Evolutionary conservation across 2,113 vertebrate species (phyloP).

Genomic region (Ciconia boyciana): DNA sequence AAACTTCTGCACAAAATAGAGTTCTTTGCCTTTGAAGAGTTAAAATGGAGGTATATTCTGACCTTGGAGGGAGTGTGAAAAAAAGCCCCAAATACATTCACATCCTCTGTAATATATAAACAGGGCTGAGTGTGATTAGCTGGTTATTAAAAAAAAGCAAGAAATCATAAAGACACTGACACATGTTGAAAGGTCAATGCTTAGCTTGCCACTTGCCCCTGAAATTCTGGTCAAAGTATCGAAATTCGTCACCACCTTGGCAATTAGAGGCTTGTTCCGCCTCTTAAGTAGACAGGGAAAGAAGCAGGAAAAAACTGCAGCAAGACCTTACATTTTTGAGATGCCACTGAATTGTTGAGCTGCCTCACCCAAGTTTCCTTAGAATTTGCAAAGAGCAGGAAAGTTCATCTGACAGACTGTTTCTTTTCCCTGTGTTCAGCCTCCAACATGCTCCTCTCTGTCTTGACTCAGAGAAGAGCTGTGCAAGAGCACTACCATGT

Average conservation of each 20-base stretch:
- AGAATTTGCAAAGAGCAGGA: not conserved
- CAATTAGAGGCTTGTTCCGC: not conserved
- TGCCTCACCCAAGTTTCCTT: constrained; percentile 27
- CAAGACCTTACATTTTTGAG: constrained; percentile 48
- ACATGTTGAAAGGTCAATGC: not conserved
- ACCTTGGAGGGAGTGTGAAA: not conserved
- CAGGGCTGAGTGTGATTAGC: not conserved
- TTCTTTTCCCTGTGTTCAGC: not conserved
- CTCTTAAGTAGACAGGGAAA: not conserved
- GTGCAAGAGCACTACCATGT: not conserved
- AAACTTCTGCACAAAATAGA: not conserved
- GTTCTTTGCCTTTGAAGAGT: not conserved
- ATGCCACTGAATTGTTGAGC: not conserved
- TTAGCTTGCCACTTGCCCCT: not conserved
- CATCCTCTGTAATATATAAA: not conserved
- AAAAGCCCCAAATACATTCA: not conserved
- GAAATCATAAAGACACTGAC: not conserved
- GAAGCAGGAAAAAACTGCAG: constrained; percentile 49
- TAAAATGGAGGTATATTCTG: not conserved
- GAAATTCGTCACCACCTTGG: not conserved
- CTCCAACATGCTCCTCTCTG: not conserved
- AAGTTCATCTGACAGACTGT: not conserved
- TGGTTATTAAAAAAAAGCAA: not conserved
- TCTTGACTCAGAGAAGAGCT: not conserved
- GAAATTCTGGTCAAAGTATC: not conserved